These are phyloP conservation scores for Pollenia amentaria DNA, from an alignment of 2,888 invertebrate species.

Conservation along the genomic window DNA sequence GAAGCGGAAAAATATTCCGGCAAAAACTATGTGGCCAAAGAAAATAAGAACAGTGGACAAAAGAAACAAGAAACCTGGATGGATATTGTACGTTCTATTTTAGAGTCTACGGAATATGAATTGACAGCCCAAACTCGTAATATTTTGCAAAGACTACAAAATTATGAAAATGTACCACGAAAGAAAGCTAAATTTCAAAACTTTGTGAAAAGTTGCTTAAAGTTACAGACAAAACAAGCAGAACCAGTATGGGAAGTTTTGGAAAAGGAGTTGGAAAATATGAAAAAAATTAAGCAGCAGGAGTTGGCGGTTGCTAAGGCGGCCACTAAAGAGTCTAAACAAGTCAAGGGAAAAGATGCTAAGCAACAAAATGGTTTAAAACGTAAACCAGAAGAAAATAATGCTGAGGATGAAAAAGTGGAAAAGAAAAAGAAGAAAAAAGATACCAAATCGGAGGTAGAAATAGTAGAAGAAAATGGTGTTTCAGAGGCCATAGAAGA, in stretches of 20 bases:
- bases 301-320: constrained; percentile 75
- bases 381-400: constrained; percentile 75
- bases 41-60: constrained; percentile 91
- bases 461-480: constrained; percentile 33
- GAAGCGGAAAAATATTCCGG: constrained; percentile 95
- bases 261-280: constrained; percentile 86
- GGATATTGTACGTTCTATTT: constrained; percentile 82
- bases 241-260: constrained; percentile 89
- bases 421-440: constrained; percentile 64
- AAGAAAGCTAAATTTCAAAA: constrained; percentile 94
- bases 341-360: constrained; percentile 9
- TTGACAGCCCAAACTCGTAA: constrained; percentile 85
- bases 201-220: constrained; percentile 88
- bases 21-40: constrained; percentile 90
- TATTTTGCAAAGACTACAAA: constrained; percentile 89
- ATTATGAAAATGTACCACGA: constrained; percentile 92
- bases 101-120: constrained; percentile 80
- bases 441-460: constrained; percentile 41
- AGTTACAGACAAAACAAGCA: constrained; percentile 87
- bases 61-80: constrained; percentile 94
- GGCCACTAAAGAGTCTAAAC: constrained; percentile 64
- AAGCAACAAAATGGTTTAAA: constrained; percentile 84
- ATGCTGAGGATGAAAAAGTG: constrained; percentile 30
- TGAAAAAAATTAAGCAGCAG: constrained; percentile 78
- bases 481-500: background rate